Evolutionary conservation across 92 coral and sea anemone species (phyloP), one percentile per base, ranked within the genome.

Genomic region (Desmophyllum pertusum): DNA sequence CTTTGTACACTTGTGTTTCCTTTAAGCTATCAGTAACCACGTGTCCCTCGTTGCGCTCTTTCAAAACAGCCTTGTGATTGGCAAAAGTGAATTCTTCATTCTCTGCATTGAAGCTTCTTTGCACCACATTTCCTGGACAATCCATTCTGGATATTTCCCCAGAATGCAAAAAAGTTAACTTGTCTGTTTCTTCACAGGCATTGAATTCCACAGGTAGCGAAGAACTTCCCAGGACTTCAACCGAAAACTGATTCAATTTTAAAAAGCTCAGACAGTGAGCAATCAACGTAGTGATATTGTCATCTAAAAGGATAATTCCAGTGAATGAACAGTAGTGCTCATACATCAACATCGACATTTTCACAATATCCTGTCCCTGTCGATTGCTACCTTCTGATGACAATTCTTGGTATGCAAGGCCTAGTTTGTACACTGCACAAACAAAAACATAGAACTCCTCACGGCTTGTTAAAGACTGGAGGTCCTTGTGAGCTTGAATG

Each of bases 401-500:
- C 29, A 67, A 53, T 19, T 80, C 91, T 19, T 77, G 72, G 51
- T 81, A 74, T 5, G 91, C 93, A 27, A 93, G 79, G 43, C 98
- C 88, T 3, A 89, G 73, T 66, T 89, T 92, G 81, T 87, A 94
- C 63, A 91, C 84, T 61, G 98, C 98, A 64, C 85, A 82, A 42
- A 86, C 94, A 76, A 96, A 90, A 27, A 90, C 84, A 53, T 85
- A 92, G 70, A 92, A 96, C 86, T 96, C 94, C 65, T 96, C 98
- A 9, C 96, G 90, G 86, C 98, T 96, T 35, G 91, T 90, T 39
- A 96, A 87, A 19, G 98, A 94, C 66, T 92, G 87, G 23, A 88
- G 43, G 38, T 88, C 81, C 10, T 81, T 88, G 77, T 96, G 98
- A 33, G 98, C 94, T 30, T 91, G 93, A 83, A 96, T 91, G 83